Conservation (phyloP, 2,797 vertebrate species). For the Falco concolor region DNA sequence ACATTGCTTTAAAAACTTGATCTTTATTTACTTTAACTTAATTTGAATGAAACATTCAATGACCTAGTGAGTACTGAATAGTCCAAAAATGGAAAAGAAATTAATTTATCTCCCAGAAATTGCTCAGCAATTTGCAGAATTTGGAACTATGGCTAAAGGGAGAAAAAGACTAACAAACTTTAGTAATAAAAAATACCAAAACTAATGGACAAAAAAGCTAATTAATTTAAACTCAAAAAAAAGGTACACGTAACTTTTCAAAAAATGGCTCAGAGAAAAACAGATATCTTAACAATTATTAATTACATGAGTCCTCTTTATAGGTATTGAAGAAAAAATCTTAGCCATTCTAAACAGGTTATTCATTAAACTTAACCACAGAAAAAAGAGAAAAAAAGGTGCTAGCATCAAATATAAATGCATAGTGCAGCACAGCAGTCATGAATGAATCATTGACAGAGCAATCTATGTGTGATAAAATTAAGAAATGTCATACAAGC, state of each 20-base stretch:
- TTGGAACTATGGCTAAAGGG: neutral
- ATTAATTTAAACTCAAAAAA: neutral
- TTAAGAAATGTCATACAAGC: neutral
- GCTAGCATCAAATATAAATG: slow-evolving; percentile 7
- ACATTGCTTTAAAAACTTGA: neutral
- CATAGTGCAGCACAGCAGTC: neutral
- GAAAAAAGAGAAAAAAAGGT: neutral
- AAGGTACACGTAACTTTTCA: neutral
- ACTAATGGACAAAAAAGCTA: neutral
- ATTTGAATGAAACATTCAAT: neutral
- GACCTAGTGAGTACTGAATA: neutral
- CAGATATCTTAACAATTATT: neutral
- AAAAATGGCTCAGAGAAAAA: neutral
- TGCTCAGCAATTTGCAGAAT: neutral
- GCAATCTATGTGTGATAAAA: neutral
- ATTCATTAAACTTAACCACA: neutral
- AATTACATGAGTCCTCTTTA: neutral
- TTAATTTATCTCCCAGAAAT: neutral
- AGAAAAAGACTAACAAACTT: neutral
- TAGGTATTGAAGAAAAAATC: neutral
- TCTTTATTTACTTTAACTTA: slow-evolving; percentile 3
- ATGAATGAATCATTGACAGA: neutral
- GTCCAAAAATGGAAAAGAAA: neutral
- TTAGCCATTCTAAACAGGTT: neutral
- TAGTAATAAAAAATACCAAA: neutral